Conservation (phyloP, 2,797 vertebrate species). For the Spondyliosoma cantharus region DNA sequence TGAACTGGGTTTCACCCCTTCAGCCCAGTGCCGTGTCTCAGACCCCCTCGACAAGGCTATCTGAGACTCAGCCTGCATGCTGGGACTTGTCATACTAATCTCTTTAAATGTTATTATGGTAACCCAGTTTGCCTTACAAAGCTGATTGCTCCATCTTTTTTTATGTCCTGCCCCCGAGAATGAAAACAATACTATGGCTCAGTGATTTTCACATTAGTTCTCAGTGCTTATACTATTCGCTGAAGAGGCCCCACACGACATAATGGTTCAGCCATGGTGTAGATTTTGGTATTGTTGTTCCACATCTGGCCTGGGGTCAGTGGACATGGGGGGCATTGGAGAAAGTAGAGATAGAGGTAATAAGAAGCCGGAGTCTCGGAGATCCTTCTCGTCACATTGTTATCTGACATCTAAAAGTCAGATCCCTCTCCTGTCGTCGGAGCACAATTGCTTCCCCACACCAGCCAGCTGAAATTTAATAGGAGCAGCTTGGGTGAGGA, state of each 20-base stretch:
- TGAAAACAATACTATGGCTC: conserved; percentile 65
- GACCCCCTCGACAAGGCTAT: conserved; percentile 44
- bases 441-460: conserved; percentile 10
- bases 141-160: conserved; percentile 67
- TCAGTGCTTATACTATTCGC: conserved; percentile 53
- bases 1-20: conserved; percentile 72
- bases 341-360: conserved; percentile 37
- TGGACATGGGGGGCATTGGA: conserved; percentile 40
- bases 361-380: conserved; percentile 52
- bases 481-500: conserved; percentile 55
- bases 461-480: conserved; percentile 74
- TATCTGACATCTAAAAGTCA: conserved; percentile 59
- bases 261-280: conserved; percentile 57
- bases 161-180: conserved; percentile 49
- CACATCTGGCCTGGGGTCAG: conserved; percentile 68
- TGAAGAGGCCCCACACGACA: conserved; percentile 63
- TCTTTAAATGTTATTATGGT: conserved; percentile 79
- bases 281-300: conserved; percentile 68
- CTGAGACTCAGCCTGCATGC: conserved; percentile 50
- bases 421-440: conserved; percentile 50
- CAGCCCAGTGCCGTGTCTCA: conserved; percentile 40
- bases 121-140: conserved; percentile 67
- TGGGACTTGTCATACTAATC: conserved; percentile 78
- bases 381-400: conserved; percentile 46
- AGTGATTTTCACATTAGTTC: conserved; percentile 71